phyloP scores from a whole-genome alignment of 2,888 invertebrate genomes.

The Athripsodes cinereus region DNA sequence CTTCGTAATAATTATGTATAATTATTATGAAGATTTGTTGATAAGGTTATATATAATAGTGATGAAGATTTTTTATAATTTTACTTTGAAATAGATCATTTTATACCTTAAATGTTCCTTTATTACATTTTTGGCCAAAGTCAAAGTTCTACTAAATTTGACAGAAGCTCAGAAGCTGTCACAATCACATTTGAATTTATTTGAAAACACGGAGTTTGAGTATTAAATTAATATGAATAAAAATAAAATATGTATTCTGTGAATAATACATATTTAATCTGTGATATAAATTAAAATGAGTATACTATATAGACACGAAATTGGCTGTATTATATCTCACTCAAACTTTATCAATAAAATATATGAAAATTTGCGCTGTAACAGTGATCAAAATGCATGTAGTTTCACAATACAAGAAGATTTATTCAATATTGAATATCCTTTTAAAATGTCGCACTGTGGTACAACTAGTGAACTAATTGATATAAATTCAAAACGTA shows the following conservation, averaged over 20 bases:
- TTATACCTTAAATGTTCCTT: too few relatives aligned
- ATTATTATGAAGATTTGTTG: too few relatives aligned
- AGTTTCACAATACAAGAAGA: constrained; percentile 1
- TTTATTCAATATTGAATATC: constrained; percentile 13
- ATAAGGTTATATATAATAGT: too few relatives aligned
- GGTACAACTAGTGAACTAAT: not conserved
- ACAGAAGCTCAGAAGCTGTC: not conserved
- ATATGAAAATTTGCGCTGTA: constrained; percentile 2
- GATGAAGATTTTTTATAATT: too few relatives aligned
- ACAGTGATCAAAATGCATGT: not conserved
- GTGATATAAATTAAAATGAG: too few relatives aligned
- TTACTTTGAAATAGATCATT: too few relatives aligned
- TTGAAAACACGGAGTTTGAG: not conserved
- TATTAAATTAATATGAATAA: not conserved
- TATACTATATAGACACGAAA: constrained; percentile 1
- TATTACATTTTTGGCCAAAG: too few relatives aligned
- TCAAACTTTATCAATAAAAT: constrained; percentile 7
- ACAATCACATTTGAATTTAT: not conserved
- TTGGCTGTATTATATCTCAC: constrained; percentile 11
- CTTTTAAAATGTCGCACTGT: constrained; percentile 5
- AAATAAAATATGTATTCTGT: not conserved
- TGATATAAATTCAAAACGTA: not conserved
- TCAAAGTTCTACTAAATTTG: not conserved
- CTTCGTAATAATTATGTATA: too few relatives aligned
- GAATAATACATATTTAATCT: too few relatives aligned